Evolutionary conservation across 2,113 vertebrate species (phyloP).

Genomic region (Microcebus ravelobensis): DNA sequence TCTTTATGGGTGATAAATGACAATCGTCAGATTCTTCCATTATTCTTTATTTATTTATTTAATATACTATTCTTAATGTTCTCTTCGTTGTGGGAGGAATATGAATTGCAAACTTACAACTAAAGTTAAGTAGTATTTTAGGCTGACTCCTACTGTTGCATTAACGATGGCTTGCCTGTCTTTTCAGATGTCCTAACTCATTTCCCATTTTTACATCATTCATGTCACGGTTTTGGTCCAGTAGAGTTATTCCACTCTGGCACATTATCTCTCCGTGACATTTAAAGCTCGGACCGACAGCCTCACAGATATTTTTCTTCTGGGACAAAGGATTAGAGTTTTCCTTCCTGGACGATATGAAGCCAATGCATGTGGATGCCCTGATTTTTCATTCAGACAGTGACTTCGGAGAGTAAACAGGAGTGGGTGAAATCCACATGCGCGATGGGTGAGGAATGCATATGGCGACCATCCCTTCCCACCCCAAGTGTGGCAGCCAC

Average conservation of each 20-base stretch:
- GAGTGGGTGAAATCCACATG: accelerated
- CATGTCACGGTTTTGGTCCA: not conserved
- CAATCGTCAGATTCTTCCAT: slow-evolving; percentile 68
- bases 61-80: slow-evolving; percentile 42
- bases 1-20: slow-evolving; percentile 81
- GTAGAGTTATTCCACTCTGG: not conserved
- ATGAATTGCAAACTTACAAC: slow-evolving; percentile 32
- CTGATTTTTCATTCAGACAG: not conserved
- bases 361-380: accelerated
- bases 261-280: not conserved
- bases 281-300: not conserved
- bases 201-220: not conserved
- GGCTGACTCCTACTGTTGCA: not conserved
- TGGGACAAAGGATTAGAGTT: not conserved
- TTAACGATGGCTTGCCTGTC: not conserved
- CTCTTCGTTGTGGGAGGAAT: slow-evolving; percentile 1
- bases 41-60: slow-evolving; percentile 69
- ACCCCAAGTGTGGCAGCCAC: not conserved
- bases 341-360: not conserved
- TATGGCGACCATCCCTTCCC: not conserved
- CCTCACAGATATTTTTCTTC: slow-evolving; percentile 38
- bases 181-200: not conserved
- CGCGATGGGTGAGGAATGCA: not conserved
- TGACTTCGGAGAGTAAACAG: not conserved
- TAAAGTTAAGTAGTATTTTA: not conserved